phyloP scores from a whole-genome alignment of 2,797 vertebrate species.

The Lindbergichthys nudifrons region DNA sequence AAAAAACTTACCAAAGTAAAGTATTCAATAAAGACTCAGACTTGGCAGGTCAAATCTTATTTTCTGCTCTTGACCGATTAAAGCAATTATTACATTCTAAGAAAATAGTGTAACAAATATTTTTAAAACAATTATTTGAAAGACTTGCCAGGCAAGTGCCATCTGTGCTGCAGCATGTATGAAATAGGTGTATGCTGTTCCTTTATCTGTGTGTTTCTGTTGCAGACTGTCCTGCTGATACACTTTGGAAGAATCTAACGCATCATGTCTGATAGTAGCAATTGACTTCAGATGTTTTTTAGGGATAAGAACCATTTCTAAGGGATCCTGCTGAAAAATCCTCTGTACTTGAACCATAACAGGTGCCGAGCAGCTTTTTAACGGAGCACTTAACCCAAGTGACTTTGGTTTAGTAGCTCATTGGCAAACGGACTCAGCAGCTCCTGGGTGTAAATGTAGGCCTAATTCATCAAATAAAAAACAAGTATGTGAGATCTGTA shows the following conservation, averaged over 20 bases:
- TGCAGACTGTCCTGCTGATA: background rate
- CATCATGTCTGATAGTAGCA: background rate
- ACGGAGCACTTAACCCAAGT: background rate
- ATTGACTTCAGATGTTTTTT: background rate
- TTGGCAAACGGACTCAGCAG: background rate
- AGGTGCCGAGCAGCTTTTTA: background rate
- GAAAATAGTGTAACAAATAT: too few relatives aligned
- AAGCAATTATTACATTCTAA: too few relatives aligned
- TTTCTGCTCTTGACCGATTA: background rate
- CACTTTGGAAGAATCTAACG: background rate
- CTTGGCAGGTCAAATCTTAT: too few relatives aligned
- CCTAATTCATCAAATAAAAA: conserved; percentile 9
- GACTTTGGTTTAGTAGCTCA: background rate
- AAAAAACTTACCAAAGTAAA: too few relatives aligned
- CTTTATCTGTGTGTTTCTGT: background rate
- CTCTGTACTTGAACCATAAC: background rate
- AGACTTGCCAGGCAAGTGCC: background rate
- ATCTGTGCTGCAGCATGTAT: background rate
- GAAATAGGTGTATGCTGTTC: background rate
- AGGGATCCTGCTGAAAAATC: background rate
- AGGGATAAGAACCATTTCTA: background rate
- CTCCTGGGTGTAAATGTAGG: background rate
- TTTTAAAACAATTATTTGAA: too few relatives aligned
- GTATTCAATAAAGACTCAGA: too few relatives aligned
- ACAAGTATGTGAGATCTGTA: background rate